Conservation (phyloP, 1,140 invertebrate genomes). For the Papilio machaon region DNA sequence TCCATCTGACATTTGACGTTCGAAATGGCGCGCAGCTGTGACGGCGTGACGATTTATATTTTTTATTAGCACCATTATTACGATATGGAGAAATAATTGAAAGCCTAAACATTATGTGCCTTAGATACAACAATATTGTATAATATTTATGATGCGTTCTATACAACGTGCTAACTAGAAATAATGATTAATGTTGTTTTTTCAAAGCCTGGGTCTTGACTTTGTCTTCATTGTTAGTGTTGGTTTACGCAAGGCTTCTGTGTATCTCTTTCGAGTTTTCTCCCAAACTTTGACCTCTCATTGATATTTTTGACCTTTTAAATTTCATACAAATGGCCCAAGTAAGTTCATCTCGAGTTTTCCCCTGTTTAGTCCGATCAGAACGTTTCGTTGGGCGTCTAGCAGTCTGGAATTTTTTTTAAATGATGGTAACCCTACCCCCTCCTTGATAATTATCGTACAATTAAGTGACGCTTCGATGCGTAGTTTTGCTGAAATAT, state of each 20-base stretch:
- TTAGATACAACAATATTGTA: slow-evolving; percentile 82
- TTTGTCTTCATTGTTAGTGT: slow-evolving; percentile 70
- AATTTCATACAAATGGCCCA: slow-evolving; percentile 42
- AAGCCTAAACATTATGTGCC: slow-evolving; percentile 82
- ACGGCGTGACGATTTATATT: slow-evolving; percentile 52
- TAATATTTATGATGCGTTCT: slow-evolving; percentile 80
- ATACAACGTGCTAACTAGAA: slow-evolving; percentile 81
- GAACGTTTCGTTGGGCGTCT: slow-evolving; percentile 48
- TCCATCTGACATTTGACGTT: slow-evolving; percentile 22
- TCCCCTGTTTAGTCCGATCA: slow-evolving; percentile 26
- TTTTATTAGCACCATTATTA: slow-evolving; percentile 77
- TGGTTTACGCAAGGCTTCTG: slow-evolving; percentile 73
- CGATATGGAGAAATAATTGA: slow-evolving; percentile 78
- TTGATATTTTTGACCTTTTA: slow-evolving; percentile 40
- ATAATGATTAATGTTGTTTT: slow-evolving; percentile 74
- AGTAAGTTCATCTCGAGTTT: slow-evolving; percentile 30
- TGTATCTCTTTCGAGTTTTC: slow-evolving; percentile 53
- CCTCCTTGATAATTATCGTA: slow-evolving; percentile 73
- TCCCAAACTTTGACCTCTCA: slow-evolving; percentile 39
- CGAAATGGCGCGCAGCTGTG: slow-evolving; percentile 55
- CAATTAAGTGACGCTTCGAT: slow-evolving; percentile 76
- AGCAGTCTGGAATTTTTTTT: slow-evolving; percentile 70
- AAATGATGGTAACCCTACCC: slow-evolving; percentile 58
- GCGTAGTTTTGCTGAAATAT: slow-evolving; percentile 79
- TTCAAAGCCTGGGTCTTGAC: slow-evolving; percentile 71